Percentiles rank a stretch among this genome's conserved stretches.
These are phyloP conservation scores for Dicyrtomina minuta DNA, from an alignment of 2,888 invertebrate species.

Conservation along the genomic window DNA sequence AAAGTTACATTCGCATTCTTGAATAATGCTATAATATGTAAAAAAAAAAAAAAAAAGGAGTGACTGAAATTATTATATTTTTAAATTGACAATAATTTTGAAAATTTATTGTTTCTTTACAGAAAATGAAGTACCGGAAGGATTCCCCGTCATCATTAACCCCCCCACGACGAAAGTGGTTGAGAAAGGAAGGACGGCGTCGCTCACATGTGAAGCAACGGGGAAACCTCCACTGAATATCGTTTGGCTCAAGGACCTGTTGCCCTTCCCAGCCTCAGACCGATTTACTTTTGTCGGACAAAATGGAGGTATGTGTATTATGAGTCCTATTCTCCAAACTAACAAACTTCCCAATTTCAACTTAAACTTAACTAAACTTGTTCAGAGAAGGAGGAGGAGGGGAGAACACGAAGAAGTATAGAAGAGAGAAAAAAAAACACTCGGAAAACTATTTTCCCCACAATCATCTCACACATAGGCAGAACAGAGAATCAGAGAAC, in stretches of 20 bases:
- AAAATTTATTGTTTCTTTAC: constrained; percentile 53
- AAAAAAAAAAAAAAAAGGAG: no score
- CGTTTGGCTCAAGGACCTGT: constrained; percentile 90
- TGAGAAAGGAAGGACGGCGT: constrained; percentile 89
- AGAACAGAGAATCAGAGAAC: no score
- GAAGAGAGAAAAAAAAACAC: not conserved
- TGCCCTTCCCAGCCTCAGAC: constrained; percentile 71
- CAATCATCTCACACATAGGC: no score
- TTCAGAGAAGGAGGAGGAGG: not conserved
- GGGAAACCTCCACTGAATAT: constrained; percentile 76
- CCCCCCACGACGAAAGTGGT: constrained; percentile 91
- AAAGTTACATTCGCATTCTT: no score
- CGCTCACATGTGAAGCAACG: constrained; percentile 82
- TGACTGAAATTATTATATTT: no score
- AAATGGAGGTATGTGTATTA: constrained; percentile 46
- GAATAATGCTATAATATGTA: no score
- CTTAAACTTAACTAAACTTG: not conserved
- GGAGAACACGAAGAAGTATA: not conserved
- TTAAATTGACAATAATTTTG: no score
- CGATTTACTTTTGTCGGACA: constrained; percentile 49
- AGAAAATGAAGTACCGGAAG: constrained; percentile 85
- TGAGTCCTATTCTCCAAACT: not conserved
- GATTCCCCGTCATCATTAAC: constrained; percentile 86
- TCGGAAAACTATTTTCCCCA: no score
- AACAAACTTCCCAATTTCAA: not conserved